A percentile compares a stretch with the other conserved stretches of the same genome.
phyloP scores from a whole-genome alignment of 2,797 vertebrate species.

The Coracias cyanogaster region DNA sequence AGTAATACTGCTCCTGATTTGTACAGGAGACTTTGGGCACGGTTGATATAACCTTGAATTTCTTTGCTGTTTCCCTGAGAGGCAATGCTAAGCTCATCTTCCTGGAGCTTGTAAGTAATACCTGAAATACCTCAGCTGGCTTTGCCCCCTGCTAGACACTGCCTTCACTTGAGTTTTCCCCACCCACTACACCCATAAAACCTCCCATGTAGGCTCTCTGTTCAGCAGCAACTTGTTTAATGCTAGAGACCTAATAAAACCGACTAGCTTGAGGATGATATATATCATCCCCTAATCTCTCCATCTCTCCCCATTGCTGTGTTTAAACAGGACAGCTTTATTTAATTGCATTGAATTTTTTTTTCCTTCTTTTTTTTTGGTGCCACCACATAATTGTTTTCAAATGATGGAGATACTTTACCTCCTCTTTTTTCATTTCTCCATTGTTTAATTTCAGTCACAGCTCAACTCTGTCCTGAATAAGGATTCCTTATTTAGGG shows the following conservation, averaged over 20 bases:
- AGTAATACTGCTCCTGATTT: not conserved
- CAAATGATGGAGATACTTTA: not conserved
- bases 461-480: not conserved
- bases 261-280: not conserved
- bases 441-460: not conserved
- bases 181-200: not conserved
- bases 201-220: not conserved
- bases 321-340: conserved; percentile 11
- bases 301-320: not conserved
- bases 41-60: not conserved
- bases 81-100: not conserved
- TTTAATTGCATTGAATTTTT: not conserved
- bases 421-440: not conserved
- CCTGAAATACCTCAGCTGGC: not conserved
- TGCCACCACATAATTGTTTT: not conserved
- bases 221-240: not conserved
- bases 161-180: not conserved
- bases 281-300: not conserved
- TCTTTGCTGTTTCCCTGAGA: not conserved
- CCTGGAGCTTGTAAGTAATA: not conserved
- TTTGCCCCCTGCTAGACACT: not conserved
- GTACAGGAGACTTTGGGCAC: not conserved
- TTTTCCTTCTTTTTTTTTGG: not conserved
- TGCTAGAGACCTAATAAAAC: not conserved
- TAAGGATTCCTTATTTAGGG: conserved; percentile 1